Evolutionary conservation across 1,140 invertebrate genomes (phyloP), one percentile per base, ranked within the genome.

Genomic region (Achroia grisella): DNA sequence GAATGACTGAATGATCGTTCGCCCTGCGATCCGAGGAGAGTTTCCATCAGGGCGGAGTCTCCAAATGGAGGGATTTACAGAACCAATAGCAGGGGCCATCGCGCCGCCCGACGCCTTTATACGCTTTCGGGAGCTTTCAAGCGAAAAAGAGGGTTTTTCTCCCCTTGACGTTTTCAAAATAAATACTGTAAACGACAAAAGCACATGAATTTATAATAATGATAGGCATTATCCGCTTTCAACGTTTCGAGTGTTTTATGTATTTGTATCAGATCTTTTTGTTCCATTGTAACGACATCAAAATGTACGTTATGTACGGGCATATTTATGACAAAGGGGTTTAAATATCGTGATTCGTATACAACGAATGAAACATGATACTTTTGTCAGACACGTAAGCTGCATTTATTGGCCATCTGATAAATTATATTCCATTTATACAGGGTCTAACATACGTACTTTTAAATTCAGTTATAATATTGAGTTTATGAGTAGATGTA

Each of bases 131-230:
- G 67, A 77, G 78, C 78, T 80, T 74, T 80, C 69, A 55, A 71
- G 61, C 75, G 71, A 68, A 68, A 84, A 75, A 74, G 72, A n/a
- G n/a, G 80, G 77, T 77, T 67, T 75, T 81, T 71, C 72, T 63
- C 76, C 78, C 73, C 72, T 80, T 68, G 75, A 76, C 64, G 72
- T 55, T 77, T 78, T 76, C 72, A 82, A 82, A 85, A 82, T 82
- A 82, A 85, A 82, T 82, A 81, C 73, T 79, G 75, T 81, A 82
- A 77, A 71, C 57, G 74, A 82, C 73, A 85, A 80, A 23, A 73
- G 76, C 73, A 77, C 70, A 85, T 82, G 77, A 85, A 85, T 85
- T 57, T 81, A 79, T 85, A 85, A n/a, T n/a, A n/a, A 85, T 85
- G 77, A 85, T 71, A 66, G 75, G 71, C 67, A 76, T 82, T 85